Conservation (phyloP, 2,888 invertebrate species). For the Pandemis heparana region DNA sequence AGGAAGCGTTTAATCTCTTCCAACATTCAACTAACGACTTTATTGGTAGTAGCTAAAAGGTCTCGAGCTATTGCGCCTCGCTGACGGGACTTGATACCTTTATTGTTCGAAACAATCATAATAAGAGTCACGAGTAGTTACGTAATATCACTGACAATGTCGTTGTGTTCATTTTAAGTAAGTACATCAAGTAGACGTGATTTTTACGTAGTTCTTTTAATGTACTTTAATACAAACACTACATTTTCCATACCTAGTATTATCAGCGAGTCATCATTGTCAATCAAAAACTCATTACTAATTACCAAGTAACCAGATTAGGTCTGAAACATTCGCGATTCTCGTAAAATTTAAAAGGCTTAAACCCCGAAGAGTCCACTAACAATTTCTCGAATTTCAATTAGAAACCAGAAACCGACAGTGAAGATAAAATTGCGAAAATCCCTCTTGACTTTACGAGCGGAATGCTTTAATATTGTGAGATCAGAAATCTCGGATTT, state of each 20-base stretch:
- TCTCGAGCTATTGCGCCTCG: constrained; percentile 54
- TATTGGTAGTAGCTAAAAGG: constrained; percentile 54
- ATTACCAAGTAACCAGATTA: neutral
- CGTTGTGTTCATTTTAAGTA: constrained; percentile 63
- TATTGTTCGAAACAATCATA: constrained; percentile 64
- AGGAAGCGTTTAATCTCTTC: constrained; percentile 52
- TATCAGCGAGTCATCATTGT: neutral
- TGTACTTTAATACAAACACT: constrained; percentile 13
- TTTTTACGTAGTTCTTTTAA: constrained; percentile 44
- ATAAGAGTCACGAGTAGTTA: constrained; percentile 83
- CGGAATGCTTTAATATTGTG: constrained; percentile 10
- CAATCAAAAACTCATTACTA: neutral
- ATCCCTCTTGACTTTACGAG: constrained; percentile 21
- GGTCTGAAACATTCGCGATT: neutral
- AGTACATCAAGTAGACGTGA: constrained; percentile 57
- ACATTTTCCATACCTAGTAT: neutral
- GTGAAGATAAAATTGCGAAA: constrained; percentile 34
- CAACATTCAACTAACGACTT: constrained; percentile 52
- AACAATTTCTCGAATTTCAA: constrained; percentile 46
- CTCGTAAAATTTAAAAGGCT: neutral
- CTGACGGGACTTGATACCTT: constrained; percentile 64
- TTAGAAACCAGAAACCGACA: constrained; percentile 42
- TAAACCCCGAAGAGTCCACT: constrained; percentile 12
- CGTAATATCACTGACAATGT: constrained; percentile 75
- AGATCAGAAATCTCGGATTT: constrained; percentile 19